phyloP scores from a whole-genome alignment of 2,113 vertebrate genomes.

The Psophia crepitans region DNA sequence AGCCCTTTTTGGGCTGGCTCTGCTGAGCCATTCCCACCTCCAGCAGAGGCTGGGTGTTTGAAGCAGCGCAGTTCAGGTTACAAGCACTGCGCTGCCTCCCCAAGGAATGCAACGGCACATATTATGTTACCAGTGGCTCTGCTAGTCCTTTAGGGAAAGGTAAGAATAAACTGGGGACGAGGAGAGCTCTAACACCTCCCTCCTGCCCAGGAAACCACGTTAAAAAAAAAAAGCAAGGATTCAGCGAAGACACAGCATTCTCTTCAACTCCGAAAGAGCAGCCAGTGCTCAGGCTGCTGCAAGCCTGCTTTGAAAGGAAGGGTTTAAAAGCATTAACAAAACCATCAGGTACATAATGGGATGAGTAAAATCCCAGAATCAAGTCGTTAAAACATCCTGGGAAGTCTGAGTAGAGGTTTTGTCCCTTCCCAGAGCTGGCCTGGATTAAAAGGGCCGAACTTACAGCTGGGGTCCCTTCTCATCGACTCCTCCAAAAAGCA shows the following conservation, averaged over 20 bases:
- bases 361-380: not conserved
- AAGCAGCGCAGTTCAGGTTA: conserved; percentile 12
- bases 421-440: not conserved
- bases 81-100: conserved; percentile 25
- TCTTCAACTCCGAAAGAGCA: not conserved
- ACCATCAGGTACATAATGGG: not conserved
- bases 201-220: not conserved
- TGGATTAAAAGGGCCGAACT: conserved; percentile 20
- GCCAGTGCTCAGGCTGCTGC: not conserved
- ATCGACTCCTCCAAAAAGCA: conserved; percentile 96
- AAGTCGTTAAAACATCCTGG: not conserved
- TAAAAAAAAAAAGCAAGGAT: not conserved
- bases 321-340: not conserved
- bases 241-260: fast-evolving
- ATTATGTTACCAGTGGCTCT: conserved; percentile 48
- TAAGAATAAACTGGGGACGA: not conserved
- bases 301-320: not conserved
- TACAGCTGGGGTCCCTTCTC: conserved; percentile 98
- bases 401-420: not conserved
- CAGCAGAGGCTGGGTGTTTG: not conserved
- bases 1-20: not conserved
- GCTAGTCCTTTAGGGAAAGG: conserved; percentile 16
- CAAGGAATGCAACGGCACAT: conserved; percentile 22
- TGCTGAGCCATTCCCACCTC: not conserved
- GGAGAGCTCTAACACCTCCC: not conserved